Conservation (phyloP, 2,797 vertebrate species). For the Odontamblyopus lacepedii region DNA sequence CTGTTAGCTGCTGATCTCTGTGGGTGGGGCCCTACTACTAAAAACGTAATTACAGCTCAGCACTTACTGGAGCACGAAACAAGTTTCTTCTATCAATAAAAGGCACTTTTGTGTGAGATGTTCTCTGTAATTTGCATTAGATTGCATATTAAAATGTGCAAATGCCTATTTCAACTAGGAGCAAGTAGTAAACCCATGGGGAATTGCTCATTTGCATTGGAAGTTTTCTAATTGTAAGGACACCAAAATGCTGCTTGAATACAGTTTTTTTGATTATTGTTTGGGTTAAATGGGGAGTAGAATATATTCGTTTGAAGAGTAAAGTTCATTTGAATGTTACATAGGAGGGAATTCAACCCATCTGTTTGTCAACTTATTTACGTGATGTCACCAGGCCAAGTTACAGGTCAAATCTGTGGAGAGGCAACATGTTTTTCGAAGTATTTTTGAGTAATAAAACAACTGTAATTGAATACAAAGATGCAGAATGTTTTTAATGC, state of each 20-base stretch:
- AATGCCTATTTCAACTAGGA: conserved; percentile 49
- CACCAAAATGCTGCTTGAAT: conserved; percentile 29
- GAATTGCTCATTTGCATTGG: conserved; percentile 36
- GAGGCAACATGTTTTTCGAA: too few species aligned
- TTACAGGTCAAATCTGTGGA: too few species aligned
- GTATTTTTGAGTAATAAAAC: too few species aligned
- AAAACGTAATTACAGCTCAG: conserved; percentile 33
- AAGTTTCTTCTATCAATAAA: conserved; percentile 37
- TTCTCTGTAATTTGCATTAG: conserved; percentile 52
- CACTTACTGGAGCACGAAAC: conserved; percentile 32
- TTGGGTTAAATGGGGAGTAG: not conserved
- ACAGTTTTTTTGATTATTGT: not conserved
- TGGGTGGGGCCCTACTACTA: conserved; percentile 32
- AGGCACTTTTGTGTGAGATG: conserved; percentile 41
- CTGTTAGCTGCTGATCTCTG: conserved; percentile 35
- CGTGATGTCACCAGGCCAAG: too few species aligned
- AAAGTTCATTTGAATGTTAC: not conserved
- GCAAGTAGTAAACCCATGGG: conserved; percentile 33
- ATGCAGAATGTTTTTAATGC: too few species aligned
- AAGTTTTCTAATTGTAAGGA: conserved; percentile 30
- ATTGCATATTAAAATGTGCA: conserved; percentile 62
- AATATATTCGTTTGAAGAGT: not conserved
- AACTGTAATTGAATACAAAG: too few species aligned
- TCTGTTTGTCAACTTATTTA: too few species aligned
- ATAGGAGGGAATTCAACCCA: too few species aligned